Evolutionary conservation across 2,113 vertebrate genomes (phyloP), one percentile per base, ranked within the genome.

Genomic region (Beaufortia kweichowensis): DNA sequence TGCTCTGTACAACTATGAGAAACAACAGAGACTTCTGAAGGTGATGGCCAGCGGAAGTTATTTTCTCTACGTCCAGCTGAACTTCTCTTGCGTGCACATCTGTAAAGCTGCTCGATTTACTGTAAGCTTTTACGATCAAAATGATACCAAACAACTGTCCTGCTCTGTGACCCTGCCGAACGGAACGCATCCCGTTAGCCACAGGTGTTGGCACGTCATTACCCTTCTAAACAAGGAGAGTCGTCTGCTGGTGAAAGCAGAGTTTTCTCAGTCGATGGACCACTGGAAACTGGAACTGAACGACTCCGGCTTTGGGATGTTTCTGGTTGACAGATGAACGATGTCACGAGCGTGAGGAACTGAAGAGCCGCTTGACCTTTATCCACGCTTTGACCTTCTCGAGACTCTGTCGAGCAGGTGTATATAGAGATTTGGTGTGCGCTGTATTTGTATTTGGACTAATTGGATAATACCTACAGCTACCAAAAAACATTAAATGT

Each of bases 31-130:
- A 0, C 48, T 12, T 0, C 82, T 93, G 68, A 2, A 0, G 7
- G 66, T 84, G 3, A 0, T 0, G 0, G 8, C 6, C 2, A 23
- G 0, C 0, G 91, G 90, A 28, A 14, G 0, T 11, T 93, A 92
- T 84, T 91, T 92, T 57, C 62, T 91, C 1, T 91, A 89, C 33
- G 4, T 88, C 0, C 10, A 87, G 0, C 85, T 93, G 7, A 81
- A 64, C 9, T 0, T 93, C 26, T 41, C 9, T 9, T 89, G 87
- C 72, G 48, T 1, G 0, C 0, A 0, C 11, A 0, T 0, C 0
- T 91, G 90, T 60, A 0, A 0, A 0, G 0, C 1, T 0, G 81
- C 81, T 4, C 0, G 39, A 9, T 39, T 91, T 0, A 84, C 1
- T 0, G 23, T 91, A 0, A 6, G 0, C 0, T 59, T 91, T 65